Evolutionary conservation across 2,888 invertebrate species (phyloP), one percentile per base, ranked within the genome.

Genomic region (Acrocyrtus sp.): DNA sequence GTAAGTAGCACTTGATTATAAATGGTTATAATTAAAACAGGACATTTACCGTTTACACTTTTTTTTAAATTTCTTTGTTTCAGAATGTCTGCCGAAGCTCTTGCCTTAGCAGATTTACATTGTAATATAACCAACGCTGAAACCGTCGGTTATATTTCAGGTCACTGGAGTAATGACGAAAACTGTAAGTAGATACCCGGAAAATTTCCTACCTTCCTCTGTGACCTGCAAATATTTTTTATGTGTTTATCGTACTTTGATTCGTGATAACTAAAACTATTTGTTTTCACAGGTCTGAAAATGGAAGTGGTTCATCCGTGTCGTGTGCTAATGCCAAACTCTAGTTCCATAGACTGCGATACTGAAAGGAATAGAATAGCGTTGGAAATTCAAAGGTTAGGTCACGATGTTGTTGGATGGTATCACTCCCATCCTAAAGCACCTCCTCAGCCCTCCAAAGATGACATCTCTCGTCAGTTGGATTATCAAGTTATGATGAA

Each of bases 401-500:
- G 79, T 12, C 81, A 81, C 61, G 79, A 80, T 60, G 80, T 96
- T 8, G 91, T 96, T 3, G 96, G 97, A 6, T 97, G 96, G 96
- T 54, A 54, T n/a, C 1, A 92, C 94, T 82, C 97, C 95, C 75
- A 95, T 92, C 82, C 88, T 90, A 70, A 83, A 68, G 83, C 83
- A 54, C 83, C 84, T 61, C 83, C 86, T n/a, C 83, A 85, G 68
- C 87, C 87, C 12, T 85, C 86, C 12, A 80, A 81, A 72, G 80
- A 81, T 78, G 97, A 98, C 84, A 92, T 96, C 68, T 95, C 96
- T 83, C 91, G 93, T 69, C 97, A 98, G 85, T 86, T 98, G 77
- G 96, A 96, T 82, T 96, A 96, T 85, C 95, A 98, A 85, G 93
- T 97, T 67, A 92, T 92, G 83, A 94, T 97, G 93, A 93, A 95